Evolutionary conservation across 2,888 invertebrate genomes (phyloP).

Genomic region (Metopia argyrocephala): DNA sequence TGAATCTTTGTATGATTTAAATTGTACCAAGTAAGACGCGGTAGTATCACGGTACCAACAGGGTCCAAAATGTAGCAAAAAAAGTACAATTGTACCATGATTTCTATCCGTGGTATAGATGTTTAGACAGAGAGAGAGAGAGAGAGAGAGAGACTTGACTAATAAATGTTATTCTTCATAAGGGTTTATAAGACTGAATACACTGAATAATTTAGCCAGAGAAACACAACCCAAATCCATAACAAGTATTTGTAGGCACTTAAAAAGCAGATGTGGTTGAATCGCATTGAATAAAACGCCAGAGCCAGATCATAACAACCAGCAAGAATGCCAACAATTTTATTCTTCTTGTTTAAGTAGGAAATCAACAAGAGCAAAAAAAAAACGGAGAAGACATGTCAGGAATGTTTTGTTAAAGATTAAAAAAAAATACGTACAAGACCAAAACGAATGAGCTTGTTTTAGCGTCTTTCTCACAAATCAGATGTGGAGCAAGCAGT

Average conservation of each 20-base stretch:
- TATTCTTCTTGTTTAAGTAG: neutral
- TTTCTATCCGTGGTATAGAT: no score
- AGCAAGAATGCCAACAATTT: neutral
- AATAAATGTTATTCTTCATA: no score
- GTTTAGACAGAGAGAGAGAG: neutral
- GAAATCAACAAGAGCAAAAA: conserved; percentile 18
- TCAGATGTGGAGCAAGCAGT: neutral
- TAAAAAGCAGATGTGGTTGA: conserved; percentile 41
- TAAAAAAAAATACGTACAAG: conserved; percentile 19
- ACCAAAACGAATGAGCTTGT: neutral
- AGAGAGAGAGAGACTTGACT: conserved; percentile 1
- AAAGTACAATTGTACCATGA: no score
- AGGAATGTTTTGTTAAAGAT: conserved; percentile 42
- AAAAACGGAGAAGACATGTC: conserved; percentile 45
- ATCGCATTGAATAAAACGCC: conserved; percentile 9
- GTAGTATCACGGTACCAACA: no score
- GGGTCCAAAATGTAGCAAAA: no score
- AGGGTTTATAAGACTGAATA: no score
- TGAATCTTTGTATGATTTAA: no score
- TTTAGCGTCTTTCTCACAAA: neutral
- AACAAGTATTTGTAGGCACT: no score
- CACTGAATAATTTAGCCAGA: no score
- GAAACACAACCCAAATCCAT: no score
- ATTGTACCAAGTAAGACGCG: no score
- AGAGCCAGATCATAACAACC: neutral